A percentile compares a stretch with the other conserved stretches of the same genome.
These are phyloP conservation scores for Ctenoplectra terminalis DNA, from an alignment of 1,140 invertebrate genomes.

Conservation along the genomic window DNA sequence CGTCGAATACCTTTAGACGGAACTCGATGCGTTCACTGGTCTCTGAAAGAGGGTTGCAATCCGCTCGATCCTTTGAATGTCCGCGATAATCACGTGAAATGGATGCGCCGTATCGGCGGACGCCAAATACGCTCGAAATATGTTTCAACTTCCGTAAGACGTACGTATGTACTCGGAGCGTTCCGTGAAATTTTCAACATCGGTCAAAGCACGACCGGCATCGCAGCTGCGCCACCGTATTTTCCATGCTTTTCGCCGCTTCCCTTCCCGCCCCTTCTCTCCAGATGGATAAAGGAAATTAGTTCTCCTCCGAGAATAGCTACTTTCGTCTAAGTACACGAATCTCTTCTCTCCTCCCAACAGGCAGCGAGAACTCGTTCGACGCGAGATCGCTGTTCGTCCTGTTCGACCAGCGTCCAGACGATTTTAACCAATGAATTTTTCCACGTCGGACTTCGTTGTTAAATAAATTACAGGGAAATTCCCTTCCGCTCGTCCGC, in stretches of 20 bases:
- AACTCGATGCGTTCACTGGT: conserved; percentile 30
- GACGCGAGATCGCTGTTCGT: not conserved
- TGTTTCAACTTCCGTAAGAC: not conserved
- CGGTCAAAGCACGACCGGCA: not conserved
- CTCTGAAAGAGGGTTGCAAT: conserved; percentile 37
- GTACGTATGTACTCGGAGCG: not conserved
- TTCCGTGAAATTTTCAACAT: not conserved
- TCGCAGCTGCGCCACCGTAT: no score
- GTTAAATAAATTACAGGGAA: conserved; percentile 51
- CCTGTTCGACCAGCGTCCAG: conserved; percentile 7
- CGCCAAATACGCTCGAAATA: not conserved
- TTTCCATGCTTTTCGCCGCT: not conserved
- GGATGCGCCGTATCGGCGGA: not conserved
- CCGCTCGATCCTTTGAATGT: conserved; percentile 9
- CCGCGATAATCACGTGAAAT: conserved; percentile 49
- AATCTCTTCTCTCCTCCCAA: not conserved
- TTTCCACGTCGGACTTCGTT: conserved; percentile 31
- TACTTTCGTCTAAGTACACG: not conserved
- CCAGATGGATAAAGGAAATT: conserved; percentile 14
- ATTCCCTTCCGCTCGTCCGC: conserved; percentile 7
- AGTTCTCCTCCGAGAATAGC: not conserved
- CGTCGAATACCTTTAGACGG: conserved; percentile 29
- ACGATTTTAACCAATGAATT: conserved; percentile 52
- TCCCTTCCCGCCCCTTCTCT: not conserved
- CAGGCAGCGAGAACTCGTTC: not conserved